These are phyloP conservation scores for Lordiphosa collinella DNA, from an alignment of 1,140 invertebrate genomes.

Conservation along the genomic window DNA sequence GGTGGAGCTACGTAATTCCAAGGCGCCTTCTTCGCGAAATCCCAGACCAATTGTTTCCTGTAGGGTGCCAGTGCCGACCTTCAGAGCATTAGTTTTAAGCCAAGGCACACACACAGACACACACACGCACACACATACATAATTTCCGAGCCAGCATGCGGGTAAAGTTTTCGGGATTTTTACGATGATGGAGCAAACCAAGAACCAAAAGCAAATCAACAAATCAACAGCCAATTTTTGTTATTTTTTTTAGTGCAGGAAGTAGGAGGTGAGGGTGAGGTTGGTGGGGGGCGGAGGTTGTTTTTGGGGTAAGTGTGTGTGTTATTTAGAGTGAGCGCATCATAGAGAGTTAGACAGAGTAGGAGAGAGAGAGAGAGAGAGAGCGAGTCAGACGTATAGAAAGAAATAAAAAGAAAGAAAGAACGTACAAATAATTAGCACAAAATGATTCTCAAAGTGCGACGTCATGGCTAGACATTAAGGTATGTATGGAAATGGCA, in stretches of 20 bases:
- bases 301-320: neutral
- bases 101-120: conserved; percentile 25
- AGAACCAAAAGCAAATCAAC: conserved; percentile 44
- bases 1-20: conserved; percentile 90
- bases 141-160: conserved; percentile 25
- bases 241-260: conserved; percentile 30
- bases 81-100: conserved; percentile 68
- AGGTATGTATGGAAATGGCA: neutral
- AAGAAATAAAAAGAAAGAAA: conserved; percentile 24
- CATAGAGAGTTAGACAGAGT: neutral
- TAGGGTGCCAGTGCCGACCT: conserved; percentile 80
- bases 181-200: conserved; percentile 3
- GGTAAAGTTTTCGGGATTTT: conserved; percentile 1
- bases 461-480: conserved; percentile 14
- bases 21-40: conserved; percentile 88
- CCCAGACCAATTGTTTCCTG: conserved; percentile 81
- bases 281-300: neutral
- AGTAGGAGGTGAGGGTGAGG: conserved; percentile 11
- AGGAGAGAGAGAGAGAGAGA: conserved; percentile 10
- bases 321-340: neutral
- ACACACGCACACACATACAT: conserved; percentile 13
- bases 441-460: conserved; percentile 26
- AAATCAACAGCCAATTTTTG: conserved; percentile 69
- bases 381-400: conserved; percentile 11
- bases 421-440: conserved; percentile 62